These are phyloP conservation scores for Halictus quadricinctus DNA, from an alignment of 2,888 invertebrate species.

Conservation along the genomic window DNA sequence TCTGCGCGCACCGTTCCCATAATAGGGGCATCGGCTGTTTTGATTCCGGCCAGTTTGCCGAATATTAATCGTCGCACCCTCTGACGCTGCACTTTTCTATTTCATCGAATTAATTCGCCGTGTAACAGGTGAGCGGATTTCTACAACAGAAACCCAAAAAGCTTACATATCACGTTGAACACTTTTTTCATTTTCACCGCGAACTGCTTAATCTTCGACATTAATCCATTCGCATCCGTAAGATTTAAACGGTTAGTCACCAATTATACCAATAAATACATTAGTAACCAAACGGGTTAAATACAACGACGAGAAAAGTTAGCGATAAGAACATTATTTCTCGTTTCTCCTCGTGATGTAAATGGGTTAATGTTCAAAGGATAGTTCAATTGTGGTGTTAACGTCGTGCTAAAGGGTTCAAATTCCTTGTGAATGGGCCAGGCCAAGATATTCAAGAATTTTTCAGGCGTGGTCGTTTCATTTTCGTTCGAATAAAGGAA, in stretches of 20 bases:
- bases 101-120: neutral
- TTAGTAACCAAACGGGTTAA: too few species aligned
- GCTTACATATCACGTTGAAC: too few species aligned
- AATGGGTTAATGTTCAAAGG: neutral
- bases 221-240: too few species aligned
- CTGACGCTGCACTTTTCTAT: neutral
- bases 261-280: too few species aligned
- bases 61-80: slow-evolving; percentile 35
- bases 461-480: neutral
- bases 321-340: too few species aligned
- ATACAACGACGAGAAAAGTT: too few species aligned
- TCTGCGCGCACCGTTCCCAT: slow-evolving; percentile 20
- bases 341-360: too few species aligned
- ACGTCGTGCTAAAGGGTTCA: neutral
- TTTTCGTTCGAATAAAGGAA: neutral
- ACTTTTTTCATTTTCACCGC: neutral
- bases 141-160: neutral
- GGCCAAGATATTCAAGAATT: neutral
- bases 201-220: too few species aligned
- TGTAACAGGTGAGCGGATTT: neutral
- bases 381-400: neutral
- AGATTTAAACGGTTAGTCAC: too few species aligned
- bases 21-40: slow-evolving; percentile 35
- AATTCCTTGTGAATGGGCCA: neutral
- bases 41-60: slow-evolving; percentile 32